Conservation (phyloP, 2,797 vertebrate species). For the Xyrichtys novacula region DNA sequence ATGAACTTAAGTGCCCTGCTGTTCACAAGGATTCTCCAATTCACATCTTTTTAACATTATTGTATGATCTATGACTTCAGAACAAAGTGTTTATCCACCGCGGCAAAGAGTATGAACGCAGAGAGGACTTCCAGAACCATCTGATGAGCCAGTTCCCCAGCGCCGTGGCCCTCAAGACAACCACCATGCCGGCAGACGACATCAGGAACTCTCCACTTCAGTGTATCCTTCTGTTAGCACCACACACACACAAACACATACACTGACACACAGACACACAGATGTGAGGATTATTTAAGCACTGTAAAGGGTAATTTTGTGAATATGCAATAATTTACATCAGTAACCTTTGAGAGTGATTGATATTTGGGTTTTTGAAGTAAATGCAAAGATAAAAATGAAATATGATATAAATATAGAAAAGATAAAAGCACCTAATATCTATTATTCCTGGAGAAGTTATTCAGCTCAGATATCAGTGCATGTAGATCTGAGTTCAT, state of each 20-base stretch:
- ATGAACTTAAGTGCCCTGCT: neutral
- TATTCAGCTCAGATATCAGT: too few relatives aligned
- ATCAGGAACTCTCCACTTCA: slow-evolving; percentile 90
- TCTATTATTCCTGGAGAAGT: too few relatives aligned
- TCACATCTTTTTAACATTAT: neutral
- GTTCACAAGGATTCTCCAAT: neutral
- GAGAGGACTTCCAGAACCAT: slow-evolving; percentile 97
- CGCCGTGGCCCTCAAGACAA: slow-evolving; percentile 93
- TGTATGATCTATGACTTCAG: slow-evolving; percentile 73
- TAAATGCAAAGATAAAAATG: too few relatives aligned
- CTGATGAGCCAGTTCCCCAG: slow-evolving; percentile 96
- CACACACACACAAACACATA: slow-evolving; percentile 4
- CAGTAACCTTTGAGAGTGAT: neutral
- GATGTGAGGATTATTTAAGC: neutral
- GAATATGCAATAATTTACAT: neutral
- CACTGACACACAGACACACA: neutral
- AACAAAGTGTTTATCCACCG: slow-evolving; percentile 99
- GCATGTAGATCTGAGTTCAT: too few relatives aligned
- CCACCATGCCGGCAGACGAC: slow-evolving; percentile 90
- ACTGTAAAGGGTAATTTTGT: neutral
- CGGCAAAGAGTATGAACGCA: slow-evolving; percentile 96
- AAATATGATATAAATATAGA: too few relatives aligned
- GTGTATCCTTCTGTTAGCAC: slow-evolving; percentile 89
- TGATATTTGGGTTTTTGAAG: too few relatives aligned
- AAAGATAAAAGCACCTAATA: too few relatives aligned